These are phyloP conservation scores for Chloroclysta siterata DNA, from an alignment of 2,888 invertebrate species.

Conservation along the genomic window DNA sequence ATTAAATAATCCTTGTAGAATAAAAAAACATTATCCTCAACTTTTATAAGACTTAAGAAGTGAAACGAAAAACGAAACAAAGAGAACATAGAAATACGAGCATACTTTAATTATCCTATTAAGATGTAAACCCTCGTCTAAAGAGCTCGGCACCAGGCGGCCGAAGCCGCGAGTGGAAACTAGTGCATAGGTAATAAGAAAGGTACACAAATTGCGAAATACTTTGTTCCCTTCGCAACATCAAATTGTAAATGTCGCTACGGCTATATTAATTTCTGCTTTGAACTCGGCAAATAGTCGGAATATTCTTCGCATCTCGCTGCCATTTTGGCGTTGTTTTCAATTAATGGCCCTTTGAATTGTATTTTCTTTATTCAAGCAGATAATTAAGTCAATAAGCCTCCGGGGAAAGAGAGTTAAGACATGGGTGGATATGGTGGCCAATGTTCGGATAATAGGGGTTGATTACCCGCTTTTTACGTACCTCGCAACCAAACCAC, in stretches of 20 bases:
- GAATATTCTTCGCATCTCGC: slow-evolving; percentile 28
- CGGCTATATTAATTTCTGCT: slow-evolving; percentile 28
- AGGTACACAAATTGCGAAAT: slow-evolving; percentile 15
- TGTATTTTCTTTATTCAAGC: slow-evolving; percentile 37
- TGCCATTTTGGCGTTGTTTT: slow-evolving; percentile 25
- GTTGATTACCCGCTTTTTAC: background rate
- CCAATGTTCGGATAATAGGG: background rate
- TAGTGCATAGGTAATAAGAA: background rate
- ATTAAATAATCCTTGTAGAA: too few species aligned
- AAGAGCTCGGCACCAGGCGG: background rate
- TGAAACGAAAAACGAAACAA: too few species aligned
- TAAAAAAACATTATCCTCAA: too few species aligned
- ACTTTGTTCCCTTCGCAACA: slow-evolving; percentile 12
- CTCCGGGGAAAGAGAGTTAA: slow-evolving; percentile 12
- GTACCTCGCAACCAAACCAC: background rate
- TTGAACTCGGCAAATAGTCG: slow-evolving; percentile 30
- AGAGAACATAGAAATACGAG: too few species aligned
- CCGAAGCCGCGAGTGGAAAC: background rate
- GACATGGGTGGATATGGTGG: background rate
- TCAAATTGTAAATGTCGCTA: slow-evolving; percentile 10
- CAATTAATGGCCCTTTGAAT: slow-evolving; percentile 34
- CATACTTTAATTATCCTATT: too few species aligned
- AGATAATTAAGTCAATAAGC: slow-evolving; percentile 39
- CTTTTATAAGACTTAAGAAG: too few species aligned
- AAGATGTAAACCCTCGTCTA: too few species aligned